These are phyloP conservation scores for Byasa hedistus DNA, from an alignment of 2,888 invertebrate species.

Conservation along the genomic window DNA sequence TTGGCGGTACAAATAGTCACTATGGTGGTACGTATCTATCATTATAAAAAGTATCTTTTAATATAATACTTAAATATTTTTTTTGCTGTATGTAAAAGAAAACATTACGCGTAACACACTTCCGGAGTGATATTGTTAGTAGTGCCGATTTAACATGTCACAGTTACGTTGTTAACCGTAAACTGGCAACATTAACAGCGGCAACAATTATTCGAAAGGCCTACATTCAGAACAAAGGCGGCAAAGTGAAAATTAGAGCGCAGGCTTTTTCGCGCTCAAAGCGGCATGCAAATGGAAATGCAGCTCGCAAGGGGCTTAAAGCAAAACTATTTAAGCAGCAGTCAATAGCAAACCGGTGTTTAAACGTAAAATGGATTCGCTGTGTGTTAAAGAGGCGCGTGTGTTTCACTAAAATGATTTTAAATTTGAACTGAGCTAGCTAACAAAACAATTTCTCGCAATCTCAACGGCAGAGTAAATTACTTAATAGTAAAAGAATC, in stretches of 20 bases:
- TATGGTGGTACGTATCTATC: no score
- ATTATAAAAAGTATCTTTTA: no score
- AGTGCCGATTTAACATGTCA: background rate
- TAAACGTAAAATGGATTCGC: conserved; percentile 6
- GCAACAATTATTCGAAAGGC: conserved; percentile 6
- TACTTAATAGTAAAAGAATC: background rate
- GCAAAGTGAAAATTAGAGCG: conserved; percentile 31
- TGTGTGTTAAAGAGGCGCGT: background rate
- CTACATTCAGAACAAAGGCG: conserved; percentile 26
- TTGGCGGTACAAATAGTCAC: no score
- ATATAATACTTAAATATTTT: no score
- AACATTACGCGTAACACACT: no score
- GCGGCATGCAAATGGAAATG: conserved; percentile 21
- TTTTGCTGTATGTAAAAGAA: no score
- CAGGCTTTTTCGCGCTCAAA: conserved; percentile 28
- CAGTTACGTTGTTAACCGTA: background rate
- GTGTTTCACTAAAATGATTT: background rate
- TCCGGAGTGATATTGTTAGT: background rate
- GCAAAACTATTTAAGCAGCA: conserved; percentile 11
- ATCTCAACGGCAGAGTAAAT: background rate
- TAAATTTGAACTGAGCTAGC: background rate
- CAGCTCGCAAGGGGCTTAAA: conserved; percentile 4
- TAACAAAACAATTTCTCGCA: background rate
- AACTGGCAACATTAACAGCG: conserved; percentile 5
- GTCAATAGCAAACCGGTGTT: conserved; percentile 14